phyloP scores from a whole-genome alignment of 2,888 invertebrate species.

The Isotomurus palustris region DNA sequence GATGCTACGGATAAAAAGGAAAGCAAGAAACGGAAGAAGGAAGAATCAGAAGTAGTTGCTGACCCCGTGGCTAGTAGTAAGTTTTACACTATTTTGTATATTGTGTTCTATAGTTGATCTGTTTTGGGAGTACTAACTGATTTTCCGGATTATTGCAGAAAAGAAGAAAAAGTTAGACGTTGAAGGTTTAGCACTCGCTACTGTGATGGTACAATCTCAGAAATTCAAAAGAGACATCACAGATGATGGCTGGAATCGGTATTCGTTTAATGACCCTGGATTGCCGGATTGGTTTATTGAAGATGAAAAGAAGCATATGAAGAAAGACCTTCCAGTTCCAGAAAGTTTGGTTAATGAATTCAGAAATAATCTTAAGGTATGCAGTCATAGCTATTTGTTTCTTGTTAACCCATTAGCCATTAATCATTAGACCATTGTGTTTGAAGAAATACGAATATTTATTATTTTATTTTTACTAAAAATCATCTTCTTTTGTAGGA shows the following conservation, averaged over 20 bases:
- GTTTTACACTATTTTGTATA: neutral
- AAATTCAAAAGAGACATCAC: constrained; percentile 84
- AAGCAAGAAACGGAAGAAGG: constrained; percentile 44
- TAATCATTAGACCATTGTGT: neutral
- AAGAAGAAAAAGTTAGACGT: constrained; percentile 68
- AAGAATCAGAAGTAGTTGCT: constrained; percentile 64
- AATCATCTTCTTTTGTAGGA: constrained; percentile 54
- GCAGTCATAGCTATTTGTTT: neutral
- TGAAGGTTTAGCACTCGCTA: constrained; percentile 86
- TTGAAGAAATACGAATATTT: neutral
- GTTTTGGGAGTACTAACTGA: neutral
- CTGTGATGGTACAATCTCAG: constrained; percentile 82
- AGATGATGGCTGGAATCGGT: constrained; percentile 90
- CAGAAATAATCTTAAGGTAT: constrained; percentile 56
- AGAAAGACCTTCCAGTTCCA: constrained; percentile 75
- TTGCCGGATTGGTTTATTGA: constrained; percentile 94
- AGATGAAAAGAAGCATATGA: constrained; percentile 89
- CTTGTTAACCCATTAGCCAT: neutral
- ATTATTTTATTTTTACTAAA: neutral
- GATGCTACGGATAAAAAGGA: constrained; percentile 46
- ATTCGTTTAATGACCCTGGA: constrained; percentile 82
- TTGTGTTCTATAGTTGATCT: constrained; percentile 9
- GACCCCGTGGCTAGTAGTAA: constrained; percentile 50
- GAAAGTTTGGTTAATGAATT: constrained; percentile 81
- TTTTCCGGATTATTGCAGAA: constrained; percentile 17